These are phyloP conservation scores for Anneissia japonica DNA, from an alignment of 35 echinoderm and acorn worm species.

Conservation along the genomic window DNA sequence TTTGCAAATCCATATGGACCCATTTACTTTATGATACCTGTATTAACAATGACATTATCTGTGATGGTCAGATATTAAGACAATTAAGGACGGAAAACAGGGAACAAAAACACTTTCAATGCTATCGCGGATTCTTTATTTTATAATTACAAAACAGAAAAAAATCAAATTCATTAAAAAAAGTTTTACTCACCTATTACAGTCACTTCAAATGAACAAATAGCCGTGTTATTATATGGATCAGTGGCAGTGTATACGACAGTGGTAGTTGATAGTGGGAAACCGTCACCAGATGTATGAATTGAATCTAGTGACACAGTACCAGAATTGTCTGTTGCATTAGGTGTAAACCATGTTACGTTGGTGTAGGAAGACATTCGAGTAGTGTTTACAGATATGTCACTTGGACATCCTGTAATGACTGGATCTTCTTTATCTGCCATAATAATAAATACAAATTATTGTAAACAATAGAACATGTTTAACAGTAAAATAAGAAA, in stretches of 20 bases:
- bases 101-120: too few species aligned
- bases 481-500: too few species aligned
- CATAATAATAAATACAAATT: too few species aligned
- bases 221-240: not conserved
- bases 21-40: too few species aligned
- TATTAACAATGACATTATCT: too few species aligned
- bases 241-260: conserved; percentile 41
- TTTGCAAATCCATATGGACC: too few species aligned
- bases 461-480: too few species aligned
- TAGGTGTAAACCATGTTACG: conserved; percentile 44
- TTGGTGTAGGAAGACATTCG: not conserved
- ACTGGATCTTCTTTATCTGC: conserved; percentile 6
- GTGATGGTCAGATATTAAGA: too few species aligned
- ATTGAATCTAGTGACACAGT: conserved; percentile 9
- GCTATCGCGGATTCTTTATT: too few species aligned
- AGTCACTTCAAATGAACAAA: not conserved
- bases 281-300: conserved; percentile 1
- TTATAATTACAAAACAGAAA: too few species aligned
- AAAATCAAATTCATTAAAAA: too few species aligned
- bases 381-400: not conserved
- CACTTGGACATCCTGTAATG: conserved; percentile 5
- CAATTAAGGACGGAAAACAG: too few species aligned
- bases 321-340: conserved; percentile 40
- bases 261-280: conserved; percentile 24
- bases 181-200: not conserved